phyloP scores from a whole-genome alignment of 1,140 invertebrate species.

The Neodiprion pinetum region DNA sequence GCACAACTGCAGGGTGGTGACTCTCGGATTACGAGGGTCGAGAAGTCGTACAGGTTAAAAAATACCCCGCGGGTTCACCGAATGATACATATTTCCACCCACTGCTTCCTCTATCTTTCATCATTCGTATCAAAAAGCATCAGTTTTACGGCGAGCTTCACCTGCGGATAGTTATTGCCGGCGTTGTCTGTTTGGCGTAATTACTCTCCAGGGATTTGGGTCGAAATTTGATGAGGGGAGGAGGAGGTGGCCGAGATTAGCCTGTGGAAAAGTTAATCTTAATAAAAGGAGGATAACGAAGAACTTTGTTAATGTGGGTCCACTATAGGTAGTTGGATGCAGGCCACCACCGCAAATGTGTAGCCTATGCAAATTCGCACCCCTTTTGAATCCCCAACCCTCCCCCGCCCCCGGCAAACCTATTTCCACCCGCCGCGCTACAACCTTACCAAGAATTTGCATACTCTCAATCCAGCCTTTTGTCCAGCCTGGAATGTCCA shows the following conservation, averaged over 20 bases:
- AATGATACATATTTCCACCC: no score
- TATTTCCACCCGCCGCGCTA: constrained; percentile 29
- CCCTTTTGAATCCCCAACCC: constrained; percentile 7
- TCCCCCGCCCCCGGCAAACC: not conserved
- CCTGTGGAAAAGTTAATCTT: constrained; percentile 62
- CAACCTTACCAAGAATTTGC: constrained; percentile 53
- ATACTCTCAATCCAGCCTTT: constrained; percentile 50
- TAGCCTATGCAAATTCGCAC: constrained; percentile 57
- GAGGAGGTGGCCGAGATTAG: constrained; percentile 43
- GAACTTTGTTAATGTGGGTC: constrained; percentile 29
- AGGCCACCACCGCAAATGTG: constrained; percentile 50
- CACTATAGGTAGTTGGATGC: constrained; percentile 26
- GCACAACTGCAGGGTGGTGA: not conserved
- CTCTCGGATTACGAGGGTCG: not conserved
- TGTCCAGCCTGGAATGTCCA: constrained; percentile 55
- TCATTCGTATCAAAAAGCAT: no score
- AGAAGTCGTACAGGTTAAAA: no score
- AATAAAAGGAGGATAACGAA: constrained; percentile 62
- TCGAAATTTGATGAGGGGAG: no score
- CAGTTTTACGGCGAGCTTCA: no score
- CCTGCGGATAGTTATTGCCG: no score
- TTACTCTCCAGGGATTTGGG: no score
- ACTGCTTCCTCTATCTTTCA: no score
- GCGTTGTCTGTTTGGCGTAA: no score
- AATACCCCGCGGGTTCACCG: no score